Evolutionary conservation across 1,140 invertebrate genomes (phyloP), one percentile per base, ranked within the genome.

Genomic region (Maniola jurtina): DNA sequence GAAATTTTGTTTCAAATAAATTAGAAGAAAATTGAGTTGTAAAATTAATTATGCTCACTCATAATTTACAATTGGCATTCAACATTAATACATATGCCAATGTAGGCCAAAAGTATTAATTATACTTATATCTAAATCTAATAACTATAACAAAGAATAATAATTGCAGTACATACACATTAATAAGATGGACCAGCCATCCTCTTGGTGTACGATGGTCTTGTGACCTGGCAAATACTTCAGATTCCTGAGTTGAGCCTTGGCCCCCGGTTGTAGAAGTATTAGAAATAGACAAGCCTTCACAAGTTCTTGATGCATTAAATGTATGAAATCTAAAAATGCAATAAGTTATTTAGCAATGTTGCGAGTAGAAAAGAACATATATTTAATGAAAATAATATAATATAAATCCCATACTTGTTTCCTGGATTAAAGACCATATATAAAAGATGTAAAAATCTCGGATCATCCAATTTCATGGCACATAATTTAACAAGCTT

Each of bases 171-270:
- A 68, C 81, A 81, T 91, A 94, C 92, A 93, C 93, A 93, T 99
- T 99, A 64, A 99, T 96, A 67, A 99, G 92, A 93, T 99, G 98
- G 61, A 99, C 97, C 40, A 99, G 94, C 98, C 98, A 99, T 54
- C 98, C 98, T 81, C 96, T 93, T 47, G 95, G 95, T 80, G 93
- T 94, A 72, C 95, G 93, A 25, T 94, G 93, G 86, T 97, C 97
- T 67, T 93, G 92, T 56, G 96, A 94, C 80, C 94, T 93, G 36
- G 97, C 97, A 93, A 93, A 98, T 70, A 97, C 90, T 88, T 96
- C 95, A 33, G 69, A 38, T 56, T 90, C 86, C 54, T 87, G 81
- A 13, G 78, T 89, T 68, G 83, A 80, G 9, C 80, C 81, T 65
- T 86, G 83, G 0, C 80, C 80, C n/a, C 71, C 54, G 58, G 72